Conservation (phyloP, 2,888 invertebrate genomes). For the Loripinus fragilis region DNA sequence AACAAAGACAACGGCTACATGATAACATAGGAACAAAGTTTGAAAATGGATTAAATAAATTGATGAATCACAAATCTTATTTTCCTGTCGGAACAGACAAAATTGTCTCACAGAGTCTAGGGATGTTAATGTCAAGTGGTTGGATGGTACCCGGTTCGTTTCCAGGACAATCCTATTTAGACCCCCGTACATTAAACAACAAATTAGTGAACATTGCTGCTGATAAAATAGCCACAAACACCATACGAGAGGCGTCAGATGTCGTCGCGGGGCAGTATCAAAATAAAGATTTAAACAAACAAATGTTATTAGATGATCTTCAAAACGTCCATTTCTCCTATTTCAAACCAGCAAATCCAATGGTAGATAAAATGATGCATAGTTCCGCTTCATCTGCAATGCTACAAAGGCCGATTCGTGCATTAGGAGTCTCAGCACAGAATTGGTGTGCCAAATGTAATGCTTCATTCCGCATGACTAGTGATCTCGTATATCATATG, state of each 20-base stretch:
- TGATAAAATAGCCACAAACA: slow-evolving; percentile 32
- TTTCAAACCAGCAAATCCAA: slow-evolving; percentile 76
- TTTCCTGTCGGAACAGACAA: not conserved
- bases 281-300: slow-evolving; percentile 38
- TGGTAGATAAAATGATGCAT: slow-evolving; percentile 81
- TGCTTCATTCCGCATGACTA: slow-evolving; percentile 98
- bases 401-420: slow-evolving; percentile 71
- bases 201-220: slow-evolving; percentile 25
- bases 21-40: not conserved
- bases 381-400: slow-evolving; percentile 85
- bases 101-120: slow-evolving; percentile 27
- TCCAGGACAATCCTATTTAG: slow-evolving; percentile 25
- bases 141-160: slow-evolving; percentile 33
- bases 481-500: slow-evolving; percentile 99
- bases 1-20: not conserved
- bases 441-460: slow-evolving; percentile 99
- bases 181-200: slow-evolving; percentile 34
- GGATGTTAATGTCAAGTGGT: slow-evolving; percentile 47
- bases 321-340: slow-evolving; percentile 57
- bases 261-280: slow-evolving; percentile 8
- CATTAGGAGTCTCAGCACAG: slow-evolving; percentile 87
- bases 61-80: not conserved
- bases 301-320: slow-evolving; percentile 53
- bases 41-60: not conserved
- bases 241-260: slow-evolving; percentile 5